Evolutionary conservation across 2,113 vertebrate genomes (phyloP).

Genomic region (Alectura lathami): DNA sequence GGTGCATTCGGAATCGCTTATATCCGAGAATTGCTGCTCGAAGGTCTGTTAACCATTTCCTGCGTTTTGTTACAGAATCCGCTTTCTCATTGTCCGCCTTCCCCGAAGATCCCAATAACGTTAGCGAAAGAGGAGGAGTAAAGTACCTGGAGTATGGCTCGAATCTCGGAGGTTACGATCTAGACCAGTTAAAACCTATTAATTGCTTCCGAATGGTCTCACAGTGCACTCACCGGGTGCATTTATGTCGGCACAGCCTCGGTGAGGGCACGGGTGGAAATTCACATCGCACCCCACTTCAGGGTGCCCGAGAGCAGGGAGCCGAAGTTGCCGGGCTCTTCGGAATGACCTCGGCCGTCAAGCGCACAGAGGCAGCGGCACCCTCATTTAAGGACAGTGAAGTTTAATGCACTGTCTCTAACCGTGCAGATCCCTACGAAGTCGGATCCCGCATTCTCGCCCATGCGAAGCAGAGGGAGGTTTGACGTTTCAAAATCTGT

Average conservation of each 20-base stretch:
- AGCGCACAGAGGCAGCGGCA: no score
- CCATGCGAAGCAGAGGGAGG: no score
- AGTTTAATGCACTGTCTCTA: neutral
- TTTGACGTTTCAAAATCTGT: neutral
- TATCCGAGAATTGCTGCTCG: neutral
- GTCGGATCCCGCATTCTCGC: neutral
- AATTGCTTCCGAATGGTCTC: slow-evolving; percentile 54
- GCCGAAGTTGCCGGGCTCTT: neutral
- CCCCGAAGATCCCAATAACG: neutral
- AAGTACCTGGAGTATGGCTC: slow-evolving; percentile 8
- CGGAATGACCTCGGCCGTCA: neutral
- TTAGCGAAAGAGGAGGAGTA: slow-evolving; percentile 16
- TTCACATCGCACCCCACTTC: slow-evolving; percentile 12
- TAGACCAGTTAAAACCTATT: slow-evolving; percentile 49
- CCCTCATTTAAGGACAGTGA: neutral
- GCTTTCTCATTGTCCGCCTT: neutral
- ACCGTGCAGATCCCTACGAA: accelerated
- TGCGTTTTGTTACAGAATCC: neutral
- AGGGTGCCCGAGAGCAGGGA: neutral
- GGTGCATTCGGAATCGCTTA: neutral
- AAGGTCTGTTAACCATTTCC: neutral
- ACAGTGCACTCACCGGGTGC: slow-evolving; percentile 14
- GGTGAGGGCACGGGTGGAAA: slow-evolving; percentile 29
- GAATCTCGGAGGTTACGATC: slow-evolving; percentile 26
- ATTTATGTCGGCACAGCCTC: slow-evolving; percentile 34